Percentiles rank a stretch among this genome's conserved stretches.
These are phyloP conservation scores for Antheraea pernyi DNA, from an alignment of 1,140 invertebrate genomes.

Conservation along the genomic window DNA sequence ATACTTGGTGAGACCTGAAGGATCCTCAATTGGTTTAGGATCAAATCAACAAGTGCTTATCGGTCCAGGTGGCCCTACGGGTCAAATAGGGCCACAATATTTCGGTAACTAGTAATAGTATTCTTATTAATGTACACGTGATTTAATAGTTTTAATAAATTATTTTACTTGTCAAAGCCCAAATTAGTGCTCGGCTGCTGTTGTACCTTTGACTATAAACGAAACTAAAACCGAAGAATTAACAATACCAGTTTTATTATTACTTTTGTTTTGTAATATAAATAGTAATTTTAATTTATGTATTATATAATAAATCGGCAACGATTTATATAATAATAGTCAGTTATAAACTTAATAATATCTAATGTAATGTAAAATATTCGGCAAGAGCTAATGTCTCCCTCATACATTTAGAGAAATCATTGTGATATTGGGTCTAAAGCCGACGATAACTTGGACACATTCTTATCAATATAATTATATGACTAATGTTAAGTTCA, in stretches of 20 bases:
- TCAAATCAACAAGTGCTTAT: slow-evolving; percentile 71
- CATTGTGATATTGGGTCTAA: too few species aligned
- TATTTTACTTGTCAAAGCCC: neutral
- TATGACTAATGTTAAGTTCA: too few species aligned
- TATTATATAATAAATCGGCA: neutral
- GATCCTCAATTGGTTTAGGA: slow-evolving; percentile 62
- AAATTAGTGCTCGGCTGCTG: neutral
- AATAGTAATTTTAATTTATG: neutral
- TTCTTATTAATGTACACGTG: neutral
- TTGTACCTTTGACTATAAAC: neutral
- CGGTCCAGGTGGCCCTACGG: slow-evolving; percentile 80
- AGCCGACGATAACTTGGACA: too few species aligned
- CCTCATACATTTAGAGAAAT: too few species aligned
- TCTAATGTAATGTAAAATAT: too few species aligned
- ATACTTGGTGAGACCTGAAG: slow-evolving; percentile 49
- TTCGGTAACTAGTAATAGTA: slow-evolving; percentile 1
- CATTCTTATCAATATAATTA: too few species aligned
- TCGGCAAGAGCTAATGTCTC: too few species aligned
- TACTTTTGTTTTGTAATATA: neutral
- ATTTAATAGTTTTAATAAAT: neutral
- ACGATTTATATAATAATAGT: neutral
- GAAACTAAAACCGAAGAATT: neutral
- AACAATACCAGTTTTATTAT: neutral
- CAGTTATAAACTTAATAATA: neutral
- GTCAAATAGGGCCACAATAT: slow-evolving; percentile 65